Conservation (phyloP, 2,888 invertebrate species). For the Arenicola marina region DNA sequence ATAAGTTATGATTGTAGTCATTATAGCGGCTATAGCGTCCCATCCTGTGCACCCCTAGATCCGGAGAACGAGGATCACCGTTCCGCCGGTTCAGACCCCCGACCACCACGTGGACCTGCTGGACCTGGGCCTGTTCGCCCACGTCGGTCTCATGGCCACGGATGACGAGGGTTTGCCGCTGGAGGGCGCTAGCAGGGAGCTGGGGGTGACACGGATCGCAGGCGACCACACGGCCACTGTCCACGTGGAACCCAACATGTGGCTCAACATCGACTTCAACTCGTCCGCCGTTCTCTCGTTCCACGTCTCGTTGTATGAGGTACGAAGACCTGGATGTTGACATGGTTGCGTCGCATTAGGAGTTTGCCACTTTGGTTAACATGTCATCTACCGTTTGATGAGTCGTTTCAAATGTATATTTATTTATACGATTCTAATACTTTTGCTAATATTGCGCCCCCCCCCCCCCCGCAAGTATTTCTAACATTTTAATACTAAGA, state of each 20-base stretch:
- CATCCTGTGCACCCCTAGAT: too few species aligned
- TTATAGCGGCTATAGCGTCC: too few species aligned
- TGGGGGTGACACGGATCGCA: conserved; percentile 9
- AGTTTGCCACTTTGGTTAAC: too few species aligned
- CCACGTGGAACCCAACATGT: conserved; percentile 40
- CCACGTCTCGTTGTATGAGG: conserved; percentile 42
- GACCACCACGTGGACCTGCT: conserved; percentile 39
- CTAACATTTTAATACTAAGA: too few species aligned
- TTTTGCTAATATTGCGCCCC: too few species aligned
- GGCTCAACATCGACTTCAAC: conserved; percentile 44
- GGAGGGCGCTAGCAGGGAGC: conserved; percentile 18
- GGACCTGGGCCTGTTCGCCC: conserved; percentile 43
- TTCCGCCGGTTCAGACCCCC: conserved; percentile 32
- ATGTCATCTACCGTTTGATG: too few species aligned
- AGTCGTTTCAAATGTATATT: too few species aligned
- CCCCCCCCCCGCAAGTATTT: too few species aligned
- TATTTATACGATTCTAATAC: too few species aligned
- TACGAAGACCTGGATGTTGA: conserved; percentile 14
- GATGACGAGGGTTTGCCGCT: conserved; percentile 34
- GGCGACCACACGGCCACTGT: conserved; percentile 44
- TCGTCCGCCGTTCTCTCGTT: conserved; percentile 40
- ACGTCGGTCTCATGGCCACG: conserved; percentile 41
- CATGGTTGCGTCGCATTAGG: too few species aligned
- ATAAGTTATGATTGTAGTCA: too few species aligned
- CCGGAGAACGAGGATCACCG: conserved; percentile 38